Evolutionary conservation across 2,797 vertebrate genomes (phyloP), one percentile per base, ranked within the genome.

Genomic region (Potorous gilbertii): DNA sequence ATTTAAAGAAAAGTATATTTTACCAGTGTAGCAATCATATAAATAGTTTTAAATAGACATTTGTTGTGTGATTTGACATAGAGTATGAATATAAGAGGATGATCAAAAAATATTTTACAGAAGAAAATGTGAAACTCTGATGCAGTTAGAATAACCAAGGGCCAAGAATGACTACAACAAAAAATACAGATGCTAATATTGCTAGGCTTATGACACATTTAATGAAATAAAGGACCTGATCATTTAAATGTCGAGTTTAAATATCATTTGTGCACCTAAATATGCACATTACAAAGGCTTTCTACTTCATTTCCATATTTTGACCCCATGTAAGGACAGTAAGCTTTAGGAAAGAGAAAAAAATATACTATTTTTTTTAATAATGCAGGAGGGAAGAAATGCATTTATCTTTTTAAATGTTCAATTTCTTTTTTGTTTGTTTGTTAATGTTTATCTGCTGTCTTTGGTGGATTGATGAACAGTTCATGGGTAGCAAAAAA

Each of bases 41-140:
- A 97, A 97, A 97, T 97, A 95, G 97, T 98, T 98, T 98, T 95
- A 96, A 98, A 96, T 91, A 97, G 95, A 93, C 96, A 97, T 97
- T 96, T 97, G 66, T 94, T 97, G 95, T 94, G 98, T 96, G 98
- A 93, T 97, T 95, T 52, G 94, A 96, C 90, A 59, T 27, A 94
- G 92, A 95, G 94, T 55, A 0, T 1, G 89, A 55, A 74, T 27
- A 81, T 81, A 95, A 94, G 91, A 57, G 55, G 6, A 92, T 96
- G 50, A 95, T 92, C 54, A 90, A 97, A n/a, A 93, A 89, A 74
- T 59, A 40, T 93, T 95, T 56, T 59, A 96, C n/a, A 91, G 95
- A 93, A 91, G 6, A 13, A 92, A 27, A 87, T 46, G 18, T 81
- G 21, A 87, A 46, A 87, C 50, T 87, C 50, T 34, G 13, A 92